Conservation (phyloP, 2,113 vertebrate species). For the Chitala chitala region DNA sequence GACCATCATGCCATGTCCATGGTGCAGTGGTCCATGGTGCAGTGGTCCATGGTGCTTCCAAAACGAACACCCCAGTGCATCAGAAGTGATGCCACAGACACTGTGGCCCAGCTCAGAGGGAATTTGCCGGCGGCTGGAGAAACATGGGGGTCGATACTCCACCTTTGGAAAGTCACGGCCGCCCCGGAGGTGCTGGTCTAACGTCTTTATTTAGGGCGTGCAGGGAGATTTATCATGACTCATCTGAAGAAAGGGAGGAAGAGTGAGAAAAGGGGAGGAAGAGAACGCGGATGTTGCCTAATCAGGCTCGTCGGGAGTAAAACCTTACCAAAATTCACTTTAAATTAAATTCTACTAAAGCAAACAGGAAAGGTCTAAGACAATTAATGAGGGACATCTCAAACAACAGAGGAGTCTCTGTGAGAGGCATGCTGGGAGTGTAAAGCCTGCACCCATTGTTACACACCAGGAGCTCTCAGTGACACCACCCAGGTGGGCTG, state of each 20-base stretch:
- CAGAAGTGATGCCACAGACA: not conserved
- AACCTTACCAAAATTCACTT: conserved; percentile 1
- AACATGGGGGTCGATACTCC: no score
- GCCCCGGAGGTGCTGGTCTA: not conserved
- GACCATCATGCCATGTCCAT: no score
- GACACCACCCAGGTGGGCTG: no score
- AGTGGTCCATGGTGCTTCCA: no score
- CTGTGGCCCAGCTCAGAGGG: no score
- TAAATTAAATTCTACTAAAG: conserved; percentile 12
- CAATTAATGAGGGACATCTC: not conserved
- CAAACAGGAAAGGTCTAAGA: conserved; percentile 1
- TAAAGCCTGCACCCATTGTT: no score
- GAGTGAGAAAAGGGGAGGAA: not conserved
- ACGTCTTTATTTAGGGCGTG: conserved; percentile 1
- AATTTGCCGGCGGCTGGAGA: no score
- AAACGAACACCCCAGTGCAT: no score
- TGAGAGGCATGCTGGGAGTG: no score
- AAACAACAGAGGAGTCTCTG: not conserved
- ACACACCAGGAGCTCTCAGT: no score
- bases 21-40: no score
- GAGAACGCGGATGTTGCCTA: not conserved
- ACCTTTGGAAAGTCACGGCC: not conserved
- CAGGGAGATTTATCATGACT: conserved; percentile 1
- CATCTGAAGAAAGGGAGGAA: not conserved
- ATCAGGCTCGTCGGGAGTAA: not conserved